Base-by-base conservation (phyloP, 2,113 vertebrate species). In the Brachirus orientalis region DNA sequence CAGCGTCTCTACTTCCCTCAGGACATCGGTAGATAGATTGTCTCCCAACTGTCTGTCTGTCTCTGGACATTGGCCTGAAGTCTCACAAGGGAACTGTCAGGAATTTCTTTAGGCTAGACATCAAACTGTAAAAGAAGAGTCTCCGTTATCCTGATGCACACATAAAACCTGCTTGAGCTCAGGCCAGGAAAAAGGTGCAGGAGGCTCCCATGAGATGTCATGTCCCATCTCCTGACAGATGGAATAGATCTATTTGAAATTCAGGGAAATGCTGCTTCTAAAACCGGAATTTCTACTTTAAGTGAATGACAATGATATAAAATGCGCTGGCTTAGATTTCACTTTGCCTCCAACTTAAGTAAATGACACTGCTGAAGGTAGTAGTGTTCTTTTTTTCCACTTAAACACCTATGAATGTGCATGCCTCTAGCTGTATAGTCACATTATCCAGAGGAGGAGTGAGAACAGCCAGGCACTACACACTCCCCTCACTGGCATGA, bases 111-210 rank as follows among this genome's bases (percentile, higher is more conserved):
- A 46, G 68, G 77, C 57, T 3, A 46, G 44, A 22, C 64, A 66
- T 80, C 38, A 45, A 72, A 79, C 28, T 17, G n/a, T 36, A 55
- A 40, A 63, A 67, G 73, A 66, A 75, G 65, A 68, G 63, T 41
- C 58, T 54, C 13, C 10, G 76, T 85, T 87, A 88, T 90, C 84
- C 77, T 65, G 78, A 87, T 82, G 72, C 83, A 77, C 70, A 89
- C 82, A 89, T 88, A 88, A 87, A 73, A 61, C 50, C 67, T 45
- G 69, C 48, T 78, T 83, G 51, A 69, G 63, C 33, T 56, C 2
- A 36, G 54, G 77, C 62, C 79, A 82, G 41, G 69, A 74, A 79
- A 79, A 68, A 84, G 68, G 74, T 85, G 55, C 66, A 52, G 65
- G 44, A 59, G 68, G 79, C 82, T 74, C 67, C 19, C 10, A 67